These are phyloP conservation scores for Pammene aurita DNA, from an alignment of 2,888 invertebrate genomes.

Conservation along the genomic window DNA sequence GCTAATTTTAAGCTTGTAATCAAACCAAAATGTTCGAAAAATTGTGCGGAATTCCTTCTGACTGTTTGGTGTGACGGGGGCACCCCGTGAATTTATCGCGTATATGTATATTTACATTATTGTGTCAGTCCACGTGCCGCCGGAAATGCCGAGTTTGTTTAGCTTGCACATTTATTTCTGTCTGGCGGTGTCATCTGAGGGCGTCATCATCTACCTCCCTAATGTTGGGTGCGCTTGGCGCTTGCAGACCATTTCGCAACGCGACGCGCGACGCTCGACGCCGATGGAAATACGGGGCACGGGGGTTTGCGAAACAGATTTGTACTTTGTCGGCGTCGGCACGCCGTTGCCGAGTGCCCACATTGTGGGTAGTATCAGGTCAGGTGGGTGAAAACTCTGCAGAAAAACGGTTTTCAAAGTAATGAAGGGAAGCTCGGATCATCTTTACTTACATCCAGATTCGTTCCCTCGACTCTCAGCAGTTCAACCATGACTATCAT, in stretches of 20 bases:
- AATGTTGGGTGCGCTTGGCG: conserved; percentile 63
- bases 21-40: too few species aligned
- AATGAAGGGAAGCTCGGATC: too few species aligned
- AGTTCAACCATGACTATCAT: too few species aligned
- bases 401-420: too few species aligned
- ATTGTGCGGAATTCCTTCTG: too few species aligned
- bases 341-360: conserved; percentile 8
- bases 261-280: conserved; percentile 51
- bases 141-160: conserved; percentile 80
- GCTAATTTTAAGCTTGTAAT: too few species aligned
- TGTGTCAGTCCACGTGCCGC: conserved; percentile 71
- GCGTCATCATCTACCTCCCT: conserved; percentile 70
- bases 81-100: conserved; percentile 46
- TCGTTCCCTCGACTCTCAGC: too few species aligned
- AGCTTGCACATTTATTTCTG: conserved; percentile 79
- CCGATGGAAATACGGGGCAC: conserved; percentile 62
- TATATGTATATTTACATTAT: conserved; percentile 57
- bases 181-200: conserved; percentile 74
- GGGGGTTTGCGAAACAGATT: conserved; percentile 57
- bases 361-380: not conserved
- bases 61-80: not conserved
- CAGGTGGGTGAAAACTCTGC: not conserved
- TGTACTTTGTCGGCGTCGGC: conserved; percentile 38
- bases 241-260: conserved; percentile 71
- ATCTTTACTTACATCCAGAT: too few species aligned